These are phyloP conservation scores for Temnopleurus reevesii DNA, from an alignment of 53 echinoderm and acorn worm genomes.

Conservation along the genomic window DNA sequence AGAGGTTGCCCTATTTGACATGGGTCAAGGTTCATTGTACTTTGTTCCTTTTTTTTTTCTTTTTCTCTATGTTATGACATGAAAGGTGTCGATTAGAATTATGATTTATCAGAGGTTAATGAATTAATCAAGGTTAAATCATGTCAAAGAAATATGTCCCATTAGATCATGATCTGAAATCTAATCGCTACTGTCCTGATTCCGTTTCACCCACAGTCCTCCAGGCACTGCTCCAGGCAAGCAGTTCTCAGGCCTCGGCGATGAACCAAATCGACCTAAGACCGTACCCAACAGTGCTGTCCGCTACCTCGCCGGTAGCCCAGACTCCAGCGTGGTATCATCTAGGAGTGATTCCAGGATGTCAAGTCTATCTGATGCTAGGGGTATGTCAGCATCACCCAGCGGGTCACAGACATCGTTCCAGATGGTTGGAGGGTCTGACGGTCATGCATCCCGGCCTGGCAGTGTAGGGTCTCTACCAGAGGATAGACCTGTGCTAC, in stretches of 20 bases:
- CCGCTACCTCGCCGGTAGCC: conserved; percentile 67
- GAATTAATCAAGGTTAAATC: too few species aligned
- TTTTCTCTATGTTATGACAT: too few species aligned
- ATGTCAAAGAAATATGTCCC: too few species aligned
- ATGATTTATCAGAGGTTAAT: too few species aligned
- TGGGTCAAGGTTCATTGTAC: too few species aligned
- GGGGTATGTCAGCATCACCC: conserved; percentile 75
- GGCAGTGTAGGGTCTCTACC: conserved; percentile 61
- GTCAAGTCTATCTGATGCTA: conserved; percentile 92
- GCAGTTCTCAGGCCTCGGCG: conserved; percentile 62
- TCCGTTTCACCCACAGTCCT: conserved; percentile 60
- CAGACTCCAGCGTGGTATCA: conserved; percentile 86
- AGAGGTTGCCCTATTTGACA: too few species aligned
- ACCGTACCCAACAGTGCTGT: conserved; percentile 75
- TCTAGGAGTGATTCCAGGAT: conserved; percentile 77
- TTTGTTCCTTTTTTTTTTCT: too few species aligned
- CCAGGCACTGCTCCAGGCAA: conserved; percentile 84
- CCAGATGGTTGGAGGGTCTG: conserved; percentile 50
- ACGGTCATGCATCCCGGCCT: conserved; percentile 53
- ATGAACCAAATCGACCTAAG: conserved; percentile 64
- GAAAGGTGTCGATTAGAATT: too few species aligned
- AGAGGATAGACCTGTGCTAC: conserved; percentile 60
- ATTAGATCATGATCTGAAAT: too few species aligned
- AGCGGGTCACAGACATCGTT: conserved; percentile 42
- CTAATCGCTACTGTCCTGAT: conserved; percentile 11